Evolutionary conservation across 2,888 invertebrate species (phyloP).

Genomic region (Deroplatys truncata): DNA sequence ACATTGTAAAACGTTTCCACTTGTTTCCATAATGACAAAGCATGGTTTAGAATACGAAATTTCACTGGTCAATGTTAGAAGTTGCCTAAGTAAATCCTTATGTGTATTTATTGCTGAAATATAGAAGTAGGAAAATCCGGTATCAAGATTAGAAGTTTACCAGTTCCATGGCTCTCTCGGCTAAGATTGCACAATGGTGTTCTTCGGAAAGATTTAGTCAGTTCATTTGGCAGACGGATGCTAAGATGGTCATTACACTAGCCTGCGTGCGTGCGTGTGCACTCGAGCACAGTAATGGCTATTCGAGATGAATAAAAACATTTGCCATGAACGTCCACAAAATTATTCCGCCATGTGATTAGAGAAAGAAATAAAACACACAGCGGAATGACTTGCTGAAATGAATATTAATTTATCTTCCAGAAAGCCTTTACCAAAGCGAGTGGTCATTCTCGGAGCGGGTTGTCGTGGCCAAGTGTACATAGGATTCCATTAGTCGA

Average conservation of each 20-base stretch:
- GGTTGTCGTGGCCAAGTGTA: background rate
- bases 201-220: background rate
- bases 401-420: constrained; percentile 6
- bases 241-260: background rate
- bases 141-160: too few species aligned
- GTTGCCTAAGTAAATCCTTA: too few species aligned
- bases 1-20: too few species aligned
- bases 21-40: too few species aligned
- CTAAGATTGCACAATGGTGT: background rate
- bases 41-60: too few species aligned
- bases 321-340: background rate
- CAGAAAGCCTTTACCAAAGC: background rate
- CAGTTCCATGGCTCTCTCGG: too few species aligned
- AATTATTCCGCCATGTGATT: background rate
- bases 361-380: background rate
- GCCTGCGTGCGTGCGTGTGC: background rate
- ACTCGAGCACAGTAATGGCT: background rate
- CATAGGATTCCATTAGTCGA: background rate
- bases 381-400: background rate
- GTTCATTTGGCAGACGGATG: background rate
- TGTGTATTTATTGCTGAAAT: too few species aligned
- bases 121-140: too few species aligned
- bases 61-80: too few species aligned
- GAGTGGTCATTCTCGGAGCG: background rate
- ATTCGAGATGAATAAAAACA: background rate